Percentiles rank a stretch among this genome's conserved stretches.
phyloP scores from a whole-genome alignment of 2,797 vertebrate genomes.

The Clamator glandarius region DNA sequence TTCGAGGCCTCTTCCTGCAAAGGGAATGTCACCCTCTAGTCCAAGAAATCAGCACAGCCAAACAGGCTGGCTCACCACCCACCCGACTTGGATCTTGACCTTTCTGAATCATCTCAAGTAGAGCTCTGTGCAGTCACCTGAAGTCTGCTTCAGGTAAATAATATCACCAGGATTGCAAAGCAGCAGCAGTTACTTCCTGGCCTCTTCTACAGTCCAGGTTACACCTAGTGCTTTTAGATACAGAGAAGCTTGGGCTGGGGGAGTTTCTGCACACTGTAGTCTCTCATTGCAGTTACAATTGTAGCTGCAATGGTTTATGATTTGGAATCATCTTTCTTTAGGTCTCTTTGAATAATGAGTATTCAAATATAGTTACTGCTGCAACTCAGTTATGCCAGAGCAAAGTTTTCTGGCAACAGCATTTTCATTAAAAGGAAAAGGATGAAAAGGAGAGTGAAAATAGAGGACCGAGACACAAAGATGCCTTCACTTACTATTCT shows the following conservation, averaged over 20 bases:
- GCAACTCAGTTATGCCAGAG: neutral
- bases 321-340: neutral
- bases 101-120: neutral
- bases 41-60: neutral
- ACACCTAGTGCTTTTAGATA: neutral
- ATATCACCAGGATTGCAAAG: neutral
- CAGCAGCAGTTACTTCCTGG: neutral
- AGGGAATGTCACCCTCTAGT: neutral
- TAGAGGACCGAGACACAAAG: rapidly evolving
- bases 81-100: neutral
- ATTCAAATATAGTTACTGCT: neutral
- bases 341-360: neutral
- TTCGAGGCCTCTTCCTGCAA: neutral
- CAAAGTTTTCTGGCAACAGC: neutral
- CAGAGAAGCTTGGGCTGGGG: neutral
- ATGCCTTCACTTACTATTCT: neutral
- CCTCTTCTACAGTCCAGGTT: neutral
- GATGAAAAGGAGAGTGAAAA: neutral
- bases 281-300: neutral
- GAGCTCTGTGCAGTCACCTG: neutral
- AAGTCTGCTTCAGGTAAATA: neutral
- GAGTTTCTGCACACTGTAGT: neutral
- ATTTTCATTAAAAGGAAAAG: neutral
- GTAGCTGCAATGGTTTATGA: neutral
- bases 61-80: neutral